Evolutionary conservation across 2,888 invertebrate genomes (phyloP).

Genomic region (Alsophila aescularia): DNA sequence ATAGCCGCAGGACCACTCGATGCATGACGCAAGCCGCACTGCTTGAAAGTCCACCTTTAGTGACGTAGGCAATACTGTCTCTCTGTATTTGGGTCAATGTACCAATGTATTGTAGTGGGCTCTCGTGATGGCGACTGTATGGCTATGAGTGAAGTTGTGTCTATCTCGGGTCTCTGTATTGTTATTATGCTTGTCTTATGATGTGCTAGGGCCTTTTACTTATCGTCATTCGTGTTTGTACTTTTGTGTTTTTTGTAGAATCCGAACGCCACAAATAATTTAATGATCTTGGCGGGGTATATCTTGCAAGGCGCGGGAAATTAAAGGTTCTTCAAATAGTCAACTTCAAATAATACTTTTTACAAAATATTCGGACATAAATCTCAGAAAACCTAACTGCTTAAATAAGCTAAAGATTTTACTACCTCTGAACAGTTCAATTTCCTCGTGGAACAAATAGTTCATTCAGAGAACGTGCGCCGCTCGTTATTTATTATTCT

Average conservation of each 20-base stretch:
- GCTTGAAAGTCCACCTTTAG: neutral
- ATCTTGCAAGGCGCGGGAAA: no score
- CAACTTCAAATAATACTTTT: neutral
- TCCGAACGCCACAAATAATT: no score
- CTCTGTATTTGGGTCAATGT: constrained; percentile 16
- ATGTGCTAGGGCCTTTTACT: neutral
- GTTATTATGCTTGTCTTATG: neutral
- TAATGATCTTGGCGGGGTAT: no score
- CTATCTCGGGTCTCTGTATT: neutral
- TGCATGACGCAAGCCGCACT: no score
- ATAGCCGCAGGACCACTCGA: no score
- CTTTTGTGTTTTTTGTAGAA: no score
- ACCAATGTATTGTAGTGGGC: constrained; percentile 5
- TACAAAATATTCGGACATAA: neutral
- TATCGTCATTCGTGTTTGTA: no score
- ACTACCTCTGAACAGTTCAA: constrained; percentile 4
- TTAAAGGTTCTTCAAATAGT: neutral
- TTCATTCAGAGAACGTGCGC: constrained; percentile 1
- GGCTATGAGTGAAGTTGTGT: neutral
- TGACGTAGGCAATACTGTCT: constrained; percentile 7
- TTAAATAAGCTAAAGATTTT: constrained; percentile 2
- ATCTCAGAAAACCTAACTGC: neutral
- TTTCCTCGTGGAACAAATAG: constrained; percentile 20
- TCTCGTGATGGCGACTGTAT: neutral
- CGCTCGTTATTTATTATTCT: constrained; percentile 7